Conservation (phyloP, 2,888 invertebrate genomes). For the Itoplectis maculator region DNA sequence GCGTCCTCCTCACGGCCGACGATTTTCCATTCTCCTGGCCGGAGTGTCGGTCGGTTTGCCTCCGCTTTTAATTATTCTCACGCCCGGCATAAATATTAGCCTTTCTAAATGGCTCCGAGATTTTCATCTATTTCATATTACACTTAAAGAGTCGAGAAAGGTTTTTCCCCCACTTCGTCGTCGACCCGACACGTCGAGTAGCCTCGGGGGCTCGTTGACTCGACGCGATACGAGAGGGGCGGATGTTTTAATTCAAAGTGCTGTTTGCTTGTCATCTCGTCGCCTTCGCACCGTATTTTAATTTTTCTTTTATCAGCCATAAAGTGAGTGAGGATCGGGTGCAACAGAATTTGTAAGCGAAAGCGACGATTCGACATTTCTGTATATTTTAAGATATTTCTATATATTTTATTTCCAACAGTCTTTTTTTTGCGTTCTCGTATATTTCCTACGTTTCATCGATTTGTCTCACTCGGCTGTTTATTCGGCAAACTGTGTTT, state of each 20-base stretch:
- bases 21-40: constrained; percentile 9
- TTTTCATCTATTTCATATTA: constrained; percentile 40
- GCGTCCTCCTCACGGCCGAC: not conserved
- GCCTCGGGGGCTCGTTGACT: constrained; percentile 8
- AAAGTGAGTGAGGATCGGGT: not conserved
- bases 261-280: not conserved
- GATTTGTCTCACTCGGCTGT: not conserved
- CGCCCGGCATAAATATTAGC: constrained; percentile 37
- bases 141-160: not conserved
- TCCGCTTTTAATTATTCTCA: constrained; percentile 43
- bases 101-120: constrained; percentile 32
- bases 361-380: too few species aligned
- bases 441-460: not conserved
- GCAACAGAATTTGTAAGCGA: too few species aligned
- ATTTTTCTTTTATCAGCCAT: not conserved
- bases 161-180: not conserved
- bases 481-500: not conserved
- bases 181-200: not conserved
- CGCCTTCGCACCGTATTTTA: not conserved
- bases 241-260: constrained; percentile 27
- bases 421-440: too few species aligned
- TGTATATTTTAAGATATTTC: too few species aligned
- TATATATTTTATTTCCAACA: too few species aligned
- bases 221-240: constrained; percentile 8
- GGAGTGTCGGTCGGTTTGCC: constrained; percentile 1